Conservation (phyloP, 2,797 vertebrate species). For the Dermochelys coriacea region DNA sequence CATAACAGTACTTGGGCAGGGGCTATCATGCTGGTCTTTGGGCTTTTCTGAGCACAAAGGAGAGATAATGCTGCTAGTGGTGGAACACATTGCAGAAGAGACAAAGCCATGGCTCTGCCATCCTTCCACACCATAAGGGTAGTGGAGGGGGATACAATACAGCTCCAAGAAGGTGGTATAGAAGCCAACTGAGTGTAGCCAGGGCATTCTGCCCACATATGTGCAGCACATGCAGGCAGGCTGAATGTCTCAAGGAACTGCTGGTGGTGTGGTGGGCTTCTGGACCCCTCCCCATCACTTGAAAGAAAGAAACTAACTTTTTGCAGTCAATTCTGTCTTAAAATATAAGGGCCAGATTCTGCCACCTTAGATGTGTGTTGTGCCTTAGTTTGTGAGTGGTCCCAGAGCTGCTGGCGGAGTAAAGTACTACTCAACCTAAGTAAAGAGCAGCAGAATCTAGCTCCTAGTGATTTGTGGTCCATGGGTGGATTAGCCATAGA, state of each 20-base stretch:
- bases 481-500: fast-evolving
- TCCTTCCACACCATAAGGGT: neutral
- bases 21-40: neutral
- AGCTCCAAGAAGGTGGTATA: neutral
- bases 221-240: neutral
- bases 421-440: neutral
- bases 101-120: neutral
- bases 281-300: neutral
- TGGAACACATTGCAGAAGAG: neutral
- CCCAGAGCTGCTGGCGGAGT: neutral
- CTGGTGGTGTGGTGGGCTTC: neutral
- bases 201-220: neutral
- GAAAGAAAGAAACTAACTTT: neutral
- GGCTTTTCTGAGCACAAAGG: neutral
- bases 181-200: neutral
- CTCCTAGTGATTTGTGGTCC: neutral
- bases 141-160: neutral
- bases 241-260: neutral
- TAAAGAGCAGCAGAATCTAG: too few species aligned
- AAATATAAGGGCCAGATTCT: neutral
- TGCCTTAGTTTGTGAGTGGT: neutral
- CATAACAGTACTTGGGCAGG: neutral
- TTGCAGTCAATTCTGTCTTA: neutral
- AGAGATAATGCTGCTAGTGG: neutral
- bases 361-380: neutral